Base-by-base conservation (phyloP, 92 coral and sea anemone genomes). In the Blastomussa wellsi region DNA sequence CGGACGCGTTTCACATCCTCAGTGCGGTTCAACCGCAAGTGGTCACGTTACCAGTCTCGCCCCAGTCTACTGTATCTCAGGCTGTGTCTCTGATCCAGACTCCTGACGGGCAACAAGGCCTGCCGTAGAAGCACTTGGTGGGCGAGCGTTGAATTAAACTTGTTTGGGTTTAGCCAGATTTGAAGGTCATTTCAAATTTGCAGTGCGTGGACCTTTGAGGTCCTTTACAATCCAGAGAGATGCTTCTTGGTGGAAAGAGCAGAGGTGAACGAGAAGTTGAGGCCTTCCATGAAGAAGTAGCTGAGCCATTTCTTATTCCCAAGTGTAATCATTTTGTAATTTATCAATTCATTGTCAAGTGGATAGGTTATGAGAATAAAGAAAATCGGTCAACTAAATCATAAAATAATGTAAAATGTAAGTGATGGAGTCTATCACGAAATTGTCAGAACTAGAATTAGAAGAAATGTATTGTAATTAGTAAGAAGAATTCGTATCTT, bases 1-100 rank as follows among this genome's bases (percentile, higher is more conserved):
- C 98, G 22, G 98, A 94, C 60, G 92, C 93, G 37, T 88, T 94
- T 69, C 98, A 94, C 72, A 87, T 94, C 24, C 41, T 92, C 48
- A 89, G 88, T 81, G 84, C 88, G 22, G 93, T 84, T 7, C 95
- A 89, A 72, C 86, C 85, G 9, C 92, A 90, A 72, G 84, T 90
- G 48, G 93, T 89, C 22, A 88, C 93, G 20, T 78, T 88, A 24
- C 95, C 92, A 47, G 95, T 92, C 53, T 81, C 86, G 26, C 83
- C 89, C 71, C 89, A 86, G 73, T 51, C 88, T 44, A 76, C 86
- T 69, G 93, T 93, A 1, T 68, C 93, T 1, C 98, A 94, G 64
- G 93, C 92, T 19, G 93, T 94, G 10, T 92, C 95, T 2, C 84
- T 92, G 10, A 92, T 94, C 69, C 95, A 94, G 74, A 87, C 91